Percentiles rank a stretch among this genome's conserved stretches.
Conservation (phyloP, 2,797 vertebrate genomes). For the Hypotaenidia okinawae region DNA sequence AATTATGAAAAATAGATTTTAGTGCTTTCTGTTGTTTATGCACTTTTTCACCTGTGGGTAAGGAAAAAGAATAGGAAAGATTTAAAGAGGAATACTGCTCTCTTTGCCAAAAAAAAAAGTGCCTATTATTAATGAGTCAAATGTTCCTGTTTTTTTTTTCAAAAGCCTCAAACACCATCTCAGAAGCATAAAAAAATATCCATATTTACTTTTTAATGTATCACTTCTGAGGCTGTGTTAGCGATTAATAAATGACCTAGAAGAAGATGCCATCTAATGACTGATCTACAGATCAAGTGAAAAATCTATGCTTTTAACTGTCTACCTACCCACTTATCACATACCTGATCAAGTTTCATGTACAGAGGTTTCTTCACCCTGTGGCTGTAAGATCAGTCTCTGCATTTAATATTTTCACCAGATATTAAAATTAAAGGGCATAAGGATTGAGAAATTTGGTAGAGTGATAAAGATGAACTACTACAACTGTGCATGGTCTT, state of each 20-base stretch:
- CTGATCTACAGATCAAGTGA: accelerated
- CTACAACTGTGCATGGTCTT: background rate
- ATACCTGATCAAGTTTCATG: background rate
- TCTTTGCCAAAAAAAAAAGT: background rate
- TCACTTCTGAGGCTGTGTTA: background rate
- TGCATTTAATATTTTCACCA: background rate
- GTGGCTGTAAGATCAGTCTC: background rate
- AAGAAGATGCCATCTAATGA: background rate
- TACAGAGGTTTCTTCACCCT: background rate
- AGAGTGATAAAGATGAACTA: background rate
- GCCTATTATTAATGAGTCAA: background rate
- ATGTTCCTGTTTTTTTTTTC: background rate
- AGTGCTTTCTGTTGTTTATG: background rate
- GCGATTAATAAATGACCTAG: background rate
- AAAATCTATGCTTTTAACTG: background rate
- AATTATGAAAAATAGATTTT: background rate
- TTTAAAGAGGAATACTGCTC: background rate
- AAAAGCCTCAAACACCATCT: background rate
- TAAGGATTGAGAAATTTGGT: background rate
- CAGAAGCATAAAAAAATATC: background rate
- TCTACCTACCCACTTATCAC: background rate
- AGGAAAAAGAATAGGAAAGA: background rate
- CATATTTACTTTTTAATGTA: background rate
- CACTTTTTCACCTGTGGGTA: background rate
- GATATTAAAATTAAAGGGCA: background rate